Percentiles rank a stretch among this genome's conserved stretches.
These are phyloP conservation scores for Pachyseris speciosa DNA, from an alignment of 64 coral and sea anemone genomes.

Conservation along the genomic window DNA sequence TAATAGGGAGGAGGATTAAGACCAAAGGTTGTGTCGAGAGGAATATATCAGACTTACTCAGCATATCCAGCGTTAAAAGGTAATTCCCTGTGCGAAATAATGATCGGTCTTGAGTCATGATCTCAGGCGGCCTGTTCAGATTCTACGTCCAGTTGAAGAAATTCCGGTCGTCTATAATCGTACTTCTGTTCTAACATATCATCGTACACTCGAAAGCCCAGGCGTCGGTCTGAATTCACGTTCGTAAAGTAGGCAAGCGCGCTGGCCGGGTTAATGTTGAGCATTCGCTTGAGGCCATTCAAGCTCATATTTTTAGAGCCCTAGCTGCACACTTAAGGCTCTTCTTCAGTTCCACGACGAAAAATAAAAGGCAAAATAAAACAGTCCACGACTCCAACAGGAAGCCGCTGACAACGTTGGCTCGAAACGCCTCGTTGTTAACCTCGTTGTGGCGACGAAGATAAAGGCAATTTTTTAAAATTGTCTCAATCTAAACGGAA, in stretches of 20 bases:
- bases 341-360: neutral
- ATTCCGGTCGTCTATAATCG: slow-evolving; percentile 84
- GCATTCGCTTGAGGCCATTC: slow-evolving; percentile 87
- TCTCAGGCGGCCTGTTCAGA: slow-evolving; percentile 86
- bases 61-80: slow-evolving; percentile 95
- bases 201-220: slow-evolving; percentile 76
- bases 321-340: neutral
- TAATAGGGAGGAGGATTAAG: too few species aligned
- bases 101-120: slow-evolving; percentile 84
- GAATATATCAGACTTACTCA: slow-evolving; percentile 62
- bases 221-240: slow-evolving; percentile 70
- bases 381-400: neutral
- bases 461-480: too few species aligned
- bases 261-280: slow-evolving; percentile 67
- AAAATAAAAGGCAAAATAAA: slow-evolving; percentile 22
- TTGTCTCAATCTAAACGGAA: too few species aligned
- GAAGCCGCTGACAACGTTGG: slow-evolving; percentile 17
- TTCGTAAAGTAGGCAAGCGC: slow-evolving; percentile 78
- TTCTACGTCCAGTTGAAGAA: slow-evolving; percentile 90
- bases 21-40: neutral
- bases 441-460: too few species aligned
- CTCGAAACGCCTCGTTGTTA: too few species aligned
- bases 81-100: slow-evolving; percentile 90
- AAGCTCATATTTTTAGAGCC: slow-evolving; percentile 76
- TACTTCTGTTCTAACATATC: slow-evolving; percentile 92